Percentiles rank a stretch among this genome's conserved stretches.
Evolutionary conservation across 2,888 invertebrate genomes (phyloP).

Genomic region (Eupsilia transversa): DNA sequence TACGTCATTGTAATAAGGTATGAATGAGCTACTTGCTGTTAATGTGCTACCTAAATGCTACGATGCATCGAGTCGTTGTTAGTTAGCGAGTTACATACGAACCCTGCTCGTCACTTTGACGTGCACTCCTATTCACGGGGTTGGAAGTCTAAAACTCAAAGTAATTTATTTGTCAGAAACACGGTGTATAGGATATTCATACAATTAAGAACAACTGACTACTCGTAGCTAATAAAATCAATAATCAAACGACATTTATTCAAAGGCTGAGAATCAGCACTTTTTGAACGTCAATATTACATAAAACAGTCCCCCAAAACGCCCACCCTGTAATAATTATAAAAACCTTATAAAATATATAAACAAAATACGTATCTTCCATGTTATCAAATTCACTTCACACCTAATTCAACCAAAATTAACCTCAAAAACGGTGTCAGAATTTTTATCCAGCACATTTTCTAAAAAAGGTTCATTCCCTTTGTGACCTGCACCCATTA

Average conservation of each 20-base stretch:
- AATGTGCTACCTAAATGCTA: too few relatives aligned
- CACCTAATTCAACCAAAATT: slow-evolving; percentile 4
- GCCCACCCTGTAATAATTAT: background rate
- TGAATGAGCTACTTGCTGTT: too few relatives aligned
- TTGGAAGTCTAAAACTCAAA: too few relatives aligned
- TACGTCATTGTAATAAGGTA: too few relatives aligned
- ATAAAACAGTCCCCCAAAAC: background rate
- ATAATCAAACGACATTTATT: background rate
- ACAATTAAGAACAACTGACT: background rate
- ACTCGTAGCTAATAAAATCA: background rate
- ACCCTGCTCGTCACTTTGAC: too few relatives aligned
- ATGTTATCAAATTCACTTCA: background rate
- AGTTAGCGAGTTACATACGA: too few relatives aligned
- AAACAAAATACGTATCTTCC: background rate
- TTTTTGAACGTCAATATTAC: background rate
- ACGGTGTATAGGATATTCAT: background rate
- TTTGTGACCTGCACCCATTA: slow-evolving; percentile 36
- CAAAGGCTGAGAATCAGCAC: background rate
- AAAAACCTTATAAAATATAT: background rate
- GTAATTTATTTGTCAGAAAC: background rate
- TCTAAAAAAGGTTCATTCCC: slow-evolving; percentile 16
- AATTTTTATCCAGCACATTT: slow-evolving; percentile 36
- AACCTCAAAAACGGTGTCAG: background rate
- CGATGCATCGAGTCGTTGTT: too few relatives aligned
- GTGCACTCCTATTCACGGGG: too few relatives aligned